Conservation (phyloP, 2,113 vertebrate species). For the Malurus alboscapulatus region DNA sequence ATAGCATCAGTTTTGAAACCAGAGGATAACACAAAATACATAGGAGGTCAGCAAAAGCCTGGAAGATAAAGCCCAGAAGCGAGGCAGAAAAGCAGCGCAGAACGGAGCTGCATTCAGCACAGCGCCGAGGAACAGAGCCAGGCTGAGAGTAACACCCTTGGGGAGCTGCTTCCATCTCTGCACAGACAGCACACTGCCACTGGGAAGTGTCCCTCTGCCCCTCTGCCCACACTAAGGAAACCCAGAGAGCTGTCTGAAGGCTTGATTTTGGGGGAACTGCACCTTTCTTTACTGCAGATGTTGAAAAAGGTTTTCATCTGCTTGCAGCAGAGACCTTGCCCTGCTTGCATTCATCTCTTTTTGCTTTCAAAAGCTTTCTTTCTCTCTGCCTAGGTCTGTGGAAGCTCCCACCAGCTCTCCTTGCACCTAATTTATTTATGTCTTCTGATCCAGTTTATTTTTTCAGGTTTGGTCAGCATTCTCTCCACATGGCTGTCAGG, state of each 20-base stretch:
- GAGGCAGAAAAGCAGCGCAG: neutral
- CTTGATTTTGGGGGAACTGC: neutral
- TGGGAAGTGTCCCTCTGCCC: neutral
- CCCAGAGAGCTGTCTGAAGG: neutral
- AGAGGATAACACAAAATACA: conserved; percentile 25
- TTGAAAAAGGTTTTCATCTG: neutral
- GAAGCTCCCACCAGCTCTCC: neutral
- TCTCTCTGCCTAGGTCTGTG: neutral
- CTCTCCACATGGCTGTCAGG: neutral
- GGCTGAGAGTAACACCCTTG: neutral
- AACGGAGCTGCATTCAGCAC: conserved; percentile 9
- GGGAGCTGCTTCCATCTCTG: neutral
- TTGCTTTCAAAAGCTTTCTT: neutral
- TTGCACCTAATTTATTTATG: neutral
- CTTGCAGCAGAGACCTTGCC: neutral
- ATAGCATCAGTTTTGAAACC: conserved; percentile 48
- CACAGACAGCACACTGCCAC: neutral
- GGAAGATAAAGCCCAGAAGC: conserved; percentile 31
- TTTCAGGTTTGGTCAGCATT: neutral
- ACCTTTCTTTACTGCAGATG: neutral
- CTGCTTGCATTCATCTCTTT: neutral
- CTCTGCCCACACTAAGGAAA: neutral
- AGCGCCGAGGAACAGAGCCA: conserved; percentile 2
- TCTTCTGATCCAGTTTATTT: neutral
- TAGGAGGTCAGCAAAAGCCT: conserved; percentile 45